Conservation (phyloP, 1,140 invertebrate genomes). For the Tetramorium alpestre region DNA sequence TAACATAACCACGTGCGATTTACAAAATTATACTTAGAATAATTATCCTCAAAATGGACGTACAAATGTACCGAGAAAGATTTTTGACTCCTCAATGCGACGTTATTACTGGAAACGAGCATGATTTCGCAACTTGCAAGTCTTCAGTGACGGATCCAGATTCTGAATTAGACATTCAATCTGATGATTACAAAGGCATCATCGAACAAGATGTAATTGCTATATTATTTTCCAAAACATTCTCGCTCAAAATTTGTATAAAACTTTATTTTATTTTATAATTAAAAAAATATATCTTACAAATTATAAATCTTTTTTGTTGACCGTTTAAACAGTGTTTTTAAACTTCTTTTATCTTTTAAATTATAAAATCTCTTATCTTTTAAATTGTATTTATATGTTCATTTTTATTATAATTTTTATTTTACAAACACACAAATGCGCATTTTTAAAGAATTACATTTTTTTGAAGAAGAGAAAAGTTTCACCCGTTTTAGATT, state of each 20-base stretch:
- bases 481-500: neutral
- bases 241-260: neutral
- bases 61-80: constrained; percentile 58
- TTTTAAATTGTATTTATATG: neutral
- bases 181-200: constrained; percentile 61
- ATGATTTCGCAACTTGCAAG: constrained; percentile 40
- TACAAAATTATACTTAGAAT: constrained; percentile 61
- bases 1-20: neutral
- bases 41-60: constrained; percentile 66
- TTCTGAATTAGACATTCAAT: constrained; percentile 53
- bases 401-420: neutral
- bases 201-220: constrained; percentile 70
- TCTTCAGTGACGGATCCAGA: neutral
- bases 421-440: neutral
- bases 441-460: neutral
- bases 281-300: neutral
- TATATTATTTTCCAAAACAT: neutral
- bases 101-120: constrained; percentile 53
- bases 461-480: neutral
- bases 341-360: neutral
- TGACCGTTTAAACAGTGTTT: neutral
- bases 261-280: neutral
- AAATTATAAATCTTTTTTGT: neutral
- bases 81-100: constrained; percentile 65
- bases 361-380: no score